phyloP scores from a whole-genome alignment of 2,888 invertebrate genomes.

The Tiliacea citrago region DNA sequence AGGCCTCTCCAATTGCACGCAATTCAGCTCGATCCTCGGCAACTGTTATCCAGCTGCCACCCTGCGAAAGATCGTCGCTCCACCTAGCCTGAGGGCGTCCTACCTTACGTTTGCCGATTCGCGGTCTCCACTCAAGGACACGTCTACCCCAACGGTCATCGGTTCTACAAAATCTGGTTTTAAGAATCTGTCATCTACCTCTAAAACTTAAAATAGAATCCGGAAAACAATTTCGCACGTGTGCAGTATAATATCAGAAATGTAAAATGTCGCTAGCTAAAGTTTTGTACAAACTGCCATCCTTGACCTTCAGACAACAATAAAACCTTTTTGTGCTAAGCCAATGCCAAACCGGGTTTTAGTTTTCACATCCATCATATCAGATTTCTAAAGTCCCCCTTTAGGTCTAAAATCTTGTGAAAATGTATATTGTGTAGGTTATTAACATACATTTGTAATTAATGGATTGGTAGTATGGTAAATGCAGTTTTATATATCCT shows the following conservation, averaged over 20 bases:
- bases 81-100: no score
- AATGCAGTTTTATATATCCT: not conserved
- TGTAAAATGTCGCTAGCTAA: slow-evolving; percentile 27
- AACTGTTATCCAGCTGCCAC: no score
- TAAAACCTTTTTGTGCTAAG: slow-evolving; percentile 61
- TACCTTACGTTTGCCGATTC: no score
- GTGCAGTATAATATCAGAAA: slow-evolving; percentile 17
- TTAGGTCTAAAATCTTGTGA: slow-evolving; percentile 14
- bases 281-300: slow-evolving; percentile 49
- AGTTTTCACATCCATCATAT: slow-evolving; percentile 49
- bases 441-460: not conserved
- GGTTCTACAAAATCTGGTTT: no score
- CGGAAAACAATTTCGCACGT: slow-evolving; percentile 25
- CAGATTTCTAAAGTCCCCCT: slow-evolving; percentile 34
- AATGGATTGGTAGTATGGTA: not conserved
- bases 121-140: no score
- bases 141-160: no score
- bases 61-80: no score
- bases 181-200: no score
- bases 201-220: slow-evolving; percentile 4
- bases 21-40: no score
- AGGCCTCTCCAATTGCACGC: no score
- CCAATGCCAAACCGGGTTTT: slow-evolving; percentile 49
- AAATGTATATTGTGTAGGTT: not conserved
- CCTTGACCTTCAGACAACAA: slow-evolving; percentile 57